Conservation (phyloP, 2,113 vertebrate genomes). For the Taxidea taxus region DNA sequence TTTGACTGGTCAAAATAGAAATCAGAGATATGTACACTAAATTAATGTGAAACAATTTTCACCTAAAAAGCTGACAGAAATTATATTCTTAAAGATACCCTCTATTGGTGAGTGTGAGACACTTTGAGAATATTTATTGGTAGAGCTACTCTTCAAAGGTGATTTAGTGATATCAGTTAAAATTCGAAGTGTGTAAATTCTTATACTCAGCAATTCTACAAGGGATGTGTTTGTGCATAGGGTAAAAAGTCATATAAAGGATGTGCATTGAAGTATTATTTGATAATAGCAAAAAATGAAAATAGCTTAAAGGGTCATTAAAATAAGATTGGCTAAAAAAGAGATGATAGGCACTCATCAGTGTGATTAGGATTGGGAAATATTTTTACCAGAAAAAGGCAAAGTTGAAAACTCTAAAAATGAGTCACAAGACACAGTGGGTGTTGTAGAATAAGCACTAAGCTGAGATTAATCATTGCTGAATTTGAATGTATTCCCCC, state of each 20-base stretch:
- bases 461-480: not conserved
- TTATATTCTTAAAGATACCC: not conserved
- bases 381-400: not conserved
- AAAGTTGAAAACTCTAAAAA: not conserved
- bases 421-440: not conserved
- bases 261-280: not conserved
- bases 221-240: not conserved
- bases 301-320: not conserved
- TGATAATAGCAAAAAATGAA: not conserved
- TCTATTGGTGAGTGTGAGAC: not conserved
- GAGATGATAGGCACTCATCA: not conserved
- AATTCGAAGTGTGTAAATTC: not conserved
- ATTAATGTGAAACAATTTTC: not conserved
- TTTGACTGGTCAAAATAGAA: not conserved
- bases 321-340: not conserved
- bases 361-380: not conserved
- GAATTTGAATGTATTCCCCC: not conserved
- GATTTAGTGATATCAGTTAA: not conserved
- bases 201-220: not conserved
- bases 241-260: not conserved
- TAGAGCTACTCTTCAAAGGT: not conserved
- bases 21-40: not conserved
- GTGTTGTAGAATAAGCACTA: not conserved
- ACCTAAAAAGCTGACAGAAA: not conserved
- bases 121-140: not conserved